phyloP scores from a whole-genome alignment of 2,888 invertebrate genomes.

The Platycnemis pennipes region DNA sequence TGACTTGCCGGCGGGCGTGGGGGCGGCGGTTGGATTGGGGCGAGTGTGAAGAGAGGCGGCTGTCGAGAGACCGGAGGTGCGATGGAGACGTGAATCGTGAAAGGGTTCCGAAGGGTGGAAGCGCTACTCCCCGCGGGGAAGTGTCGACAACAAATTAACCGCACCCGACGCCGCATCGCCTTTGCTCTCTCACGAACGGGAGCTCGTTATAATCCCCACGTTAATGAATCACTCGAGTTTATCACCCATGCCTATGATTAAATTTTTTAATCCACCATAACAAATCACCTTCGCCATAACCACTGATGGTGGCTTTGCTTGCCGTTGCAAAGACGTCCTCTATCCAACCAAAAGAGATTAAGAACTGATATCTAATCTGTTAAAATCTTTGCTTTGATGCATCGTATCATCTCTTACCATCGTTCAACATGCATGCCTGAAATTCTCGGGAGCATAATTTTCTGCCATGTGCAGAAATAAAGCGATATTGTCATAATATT shows the following conservation, averaged over 20 bases:
- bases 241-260: not conserved
- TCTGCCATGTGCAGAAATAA: no score
- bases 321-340: not conserved
- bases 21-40: not conserved
- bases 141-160: not conserved
- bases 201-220: constrained; percentile 26
- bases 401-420: not conserved
- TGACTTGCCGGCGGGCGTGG: not conserved
- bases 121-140: not conserved
- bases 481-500: no score
- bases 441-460: no score
- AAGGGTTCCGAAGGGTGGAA: not conserved
- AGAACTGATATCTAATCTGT: not conserved
- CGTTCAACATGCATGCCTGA: not conserved
- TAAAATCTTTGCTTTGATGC: no score
- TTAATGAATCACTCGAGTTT: constrained; percentile 32
- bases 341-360: not conserved
- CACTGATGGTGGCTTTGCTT: not conserved
- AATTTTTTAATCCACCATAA: not conserved
- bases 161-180: not conserved
- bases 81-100: constrained; percentile 22
- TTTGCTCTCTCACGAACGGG: not conserved
- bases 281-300: not conserved
- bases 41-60: not conserved
- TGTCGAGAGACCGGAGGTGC: not conserved